Base-by-base conservation (phyloP, 2,888 invertebrate species). In the Anthrax anthrax region DNA sequence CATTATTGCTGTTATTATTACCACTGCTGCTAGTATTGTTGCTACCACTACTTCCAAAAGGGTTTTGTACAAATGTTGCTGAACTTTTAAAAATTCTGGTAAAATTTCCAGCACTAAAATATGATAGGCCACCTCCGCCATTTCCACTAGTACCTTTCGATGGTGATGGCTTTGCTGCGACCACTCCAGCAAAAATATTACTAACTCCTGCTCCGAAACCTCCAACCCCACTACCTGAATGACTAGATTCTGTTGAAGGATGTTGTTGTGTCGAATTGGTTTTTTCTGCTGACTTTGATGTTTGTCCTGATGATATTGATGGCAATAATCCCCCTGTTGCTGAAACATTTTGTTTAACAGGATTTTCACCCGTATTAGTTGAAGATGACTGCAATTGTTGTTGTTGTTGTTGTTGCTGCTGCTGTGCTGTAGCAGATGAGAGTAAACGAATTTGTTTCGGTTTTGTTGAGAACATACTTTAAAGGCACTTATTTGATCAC, bases 31-130 rank as follows among this genome's bases (percentile, higher is more conserved):
- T 42, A n/a, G 17, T 42, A 13, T 14, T 42, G 18, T 29, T 43
- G 17, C 39, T 47, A 32, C 16, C 49, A 34, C 16, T 44, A 12
- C 42, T 50, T 37, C 42, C 47, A 27, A 51, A 49, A 27, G 49
- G 50, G 46, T 51, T 53, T 47, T 52, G 52, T 18, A 54, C 52
- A 48, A 53, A 52, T 18, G 52, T 50, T 23, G 52, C 50, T 23
- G 54, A 52, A 44, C 46, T 50, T 47, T 54, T 53, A 29, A 54
- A 54, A 36, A 55, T 52, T 47, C 50, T 52, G 18, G 54, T 52
- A 43, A 55, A 49, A 44, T 47, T 49, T 18, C 50, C 50, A 5
- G 52, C 37, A 18, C 47, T 51, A 43, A 55, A 55, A 36, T 54
- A 52, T 12, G 54, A 54, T 37, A 51, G 40, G 8, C 50, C 47